Evolutionary conservation across 92 coral and sea anemone species (phyloP).

Genomic region (Palythoa grandiflora): DNA sequence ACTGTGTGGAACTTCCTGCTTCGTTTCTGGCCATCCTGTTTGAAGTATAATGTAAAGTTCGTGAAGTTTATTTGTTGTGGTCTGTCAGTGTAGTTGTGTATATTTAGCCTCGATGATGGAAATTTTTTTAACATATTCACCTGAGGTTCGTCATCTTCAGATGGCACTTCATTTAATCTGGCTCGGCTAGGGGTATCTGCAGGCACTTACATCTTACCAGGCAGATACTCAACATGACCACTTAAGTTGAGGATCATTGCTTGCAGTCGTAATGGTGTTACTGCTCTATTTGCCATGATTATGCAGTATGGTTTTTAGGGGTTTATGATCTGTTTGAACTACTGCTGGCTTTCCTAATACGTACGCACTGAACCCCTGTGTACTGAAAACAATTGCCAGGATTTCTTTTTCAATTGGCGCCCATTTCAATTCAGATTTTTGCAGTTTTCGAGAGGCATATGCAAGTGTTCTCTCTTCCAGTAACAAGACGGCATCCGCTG

Average conservation of each 20-base stretch:
- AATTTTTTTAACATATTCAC: conserved; percentile 67
- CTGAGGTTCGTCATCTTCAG: conserved; percentile 49
- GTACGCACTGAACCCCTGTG: conserved; percentile 50
- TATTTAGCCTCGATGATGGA: conserved; percentile 21
- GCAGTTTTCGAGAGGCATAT: conserved; percentile 53
- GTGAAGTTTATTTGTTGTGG: conserved; percentile 67
- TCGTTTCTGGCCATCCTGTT: conserved; percentile 58
- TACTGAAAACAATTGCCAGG: conserved; percentile 56
- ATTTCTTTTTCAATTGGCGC: no score
- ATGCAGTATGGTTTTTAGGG: no score
- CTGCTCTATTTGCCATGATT: no score
- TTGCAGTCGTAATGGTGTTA: conserved; percentile 26
- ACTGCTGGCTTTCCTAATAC: conserved; percentile 47
- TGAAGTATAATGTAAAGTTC: conserved; percentile 54
- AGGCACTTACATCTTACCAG: no score
- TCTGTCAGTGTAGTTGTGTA: conserved; percentile 53
- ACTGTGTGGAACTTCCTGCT: conserved; percentile 59
- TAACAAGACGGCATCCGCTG: conserved; percentile 62
- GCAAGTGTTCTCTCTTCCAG: conserved; percentile 57
- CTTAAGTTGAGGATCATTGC: conserved; percentile 36
- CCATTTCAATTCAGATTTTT: conserved; percentile 8
- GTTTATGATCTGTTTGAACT: not conserved
- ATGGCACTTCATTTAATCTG: conserved; percentile 55
- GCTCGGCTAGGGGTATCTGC: not conserved
- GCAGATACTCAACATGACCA: no score